Conservation (phyloP, 37 sponge, comb jelly and placozoan species). For the Theonella swinhoei region DNA sequence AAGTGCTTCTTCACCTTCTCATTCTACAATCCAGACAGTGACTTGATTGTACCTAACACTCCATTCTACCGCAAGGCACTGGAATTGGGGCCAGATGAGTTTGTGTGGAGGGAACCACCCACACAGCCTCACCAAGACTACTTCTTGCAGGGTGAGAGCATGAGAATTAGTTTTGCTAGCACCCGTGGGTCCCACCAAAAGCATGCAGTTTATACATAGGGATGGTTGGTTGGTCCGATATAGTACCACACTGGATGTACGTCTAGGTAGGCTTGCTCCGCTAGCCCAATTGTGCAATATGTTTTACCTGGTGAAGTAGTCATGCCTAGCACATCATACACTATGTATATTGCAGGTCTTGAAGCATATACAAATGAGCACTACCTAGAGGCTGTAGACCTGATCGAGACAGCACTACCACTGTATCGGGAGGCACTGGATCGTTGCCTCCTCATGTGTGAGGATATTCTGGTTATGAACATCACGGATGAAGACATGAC, state of each 20-base stretch:
- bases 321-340: no score
- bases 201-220: no score
- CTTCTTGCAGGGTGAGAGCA: constrained; percentile 36
- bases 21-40: constrained; percentile 32
- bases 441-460: constrained; percentile 59
- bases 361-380: constrained; percentile 27
- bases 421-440: constrained; percentile 30
- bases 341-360: constrained; percentile 20
- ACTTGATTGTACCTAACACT: constrained; percentile 1
- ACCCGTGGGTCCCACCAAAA: not conserved
- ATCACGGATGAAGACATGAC: constrained; percentile 36
- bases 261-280: no score
- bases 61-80: constrained; percentile 46
- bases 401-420: constrained; percentile 41
- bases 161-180: no score
- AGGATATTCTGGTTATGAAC: constrained; percentile 59
- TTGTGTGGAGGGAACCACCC: constrained; percentile 53
- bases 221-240: not conserved
- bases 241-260: no score
- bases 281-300: no score
- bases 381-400: constrained; percentile 41
- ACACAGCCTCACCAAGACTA: constrained; percentile 7
- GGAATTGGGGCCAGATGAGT: constrained; percentile 12
- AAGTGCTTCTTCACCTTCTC: constrained; percentile 52
- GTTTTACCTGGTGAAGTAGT: no score